Evolutionary conservation across 2,113 vertebrate genomes (phyloP).

Genomic region (Indicator indicator): DNA sequence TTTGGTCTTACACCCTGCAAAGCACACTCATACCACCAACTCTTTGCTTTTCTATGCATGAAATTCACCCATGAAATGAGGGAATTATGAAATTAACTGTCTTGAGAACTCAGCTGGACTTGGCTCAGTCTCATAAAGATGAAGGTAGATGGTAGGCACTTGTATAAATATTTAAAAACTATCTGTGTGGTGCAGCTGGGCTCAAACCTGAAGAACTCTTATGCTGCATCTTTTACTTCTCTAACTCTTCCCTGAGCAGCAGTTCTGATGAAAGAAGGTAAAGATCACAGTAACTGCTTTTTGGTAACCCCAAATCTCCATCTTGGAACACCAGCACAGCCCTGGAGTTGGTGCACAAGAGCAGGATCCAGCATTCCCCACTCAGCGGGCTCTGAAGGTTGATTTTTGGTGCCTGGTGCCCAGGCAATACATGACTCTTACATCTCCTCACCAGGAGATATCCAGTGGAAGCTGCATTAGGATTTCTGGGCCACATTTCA

Average conservation of each 20-base stretch:
- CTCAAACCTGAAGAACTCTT: neutral
- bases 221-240: neutral
- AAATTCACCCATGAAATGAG: conserved; percentile 64
- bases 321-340: neutral
- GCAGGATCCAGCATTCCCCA: neutral
- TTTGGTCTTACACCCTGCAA: neutral
- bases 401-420: neutral
- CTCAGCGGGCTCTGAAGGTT: neutral
- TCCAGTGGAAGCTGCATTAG: neutral
- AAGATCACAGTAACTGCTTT: neutral
- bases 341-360: neutral
- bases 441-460: neutral
- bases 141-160: neutral
- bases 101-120: conserved; percentile 22
- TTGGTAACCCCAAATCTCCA: neutral
- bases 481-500: neutral
- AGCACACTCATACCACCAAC: conserved; percentile 7
- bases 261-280: neutral
- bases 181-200: conserved; percentile 10
- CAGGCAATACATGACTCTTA: neutral
- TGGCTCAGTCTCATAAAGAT: conserved; percentile 34
- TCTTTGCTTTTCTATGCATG: conserved; percentile 35
- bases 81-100: conserved; percentile 54
- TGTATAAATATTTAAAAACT: neutral
- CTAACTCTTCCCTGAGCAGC: neutral